phyloP scores from a whole-genome alignment of 2,797 vertebrate genomes.

The Myripristis murdjan region DNA sequence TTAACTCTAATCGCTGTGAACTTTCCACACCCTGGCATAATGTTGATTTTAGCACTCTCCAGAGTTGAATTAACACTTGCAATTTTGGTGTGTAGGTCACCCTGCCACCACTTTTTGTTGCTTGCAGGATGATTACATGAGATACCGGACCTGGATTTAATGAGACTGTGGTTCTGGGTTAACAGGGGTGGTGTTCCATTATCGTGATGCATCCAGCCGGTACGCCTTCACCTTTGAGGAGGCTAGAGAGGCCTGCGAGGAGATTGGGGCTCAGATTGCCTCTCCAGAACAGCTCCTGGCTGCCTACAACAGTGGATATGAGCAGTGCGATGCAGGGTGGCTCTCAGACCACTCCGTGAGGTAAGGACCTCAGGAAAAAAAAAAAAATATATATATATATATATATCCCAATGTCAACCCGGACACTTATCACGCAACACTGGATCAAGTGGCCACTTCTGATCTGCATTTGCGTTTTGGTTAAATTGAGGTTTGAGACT shows the following conservation, averaged over 20 bases:
- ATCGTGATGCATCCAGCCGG: slow-evolving; percentile 90
- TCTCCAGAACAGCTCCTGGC: slow-evolving; percentile 93
- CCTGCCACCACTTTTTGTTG: no score
- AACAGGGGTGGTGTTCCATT: slow-evolving; percentile 95
- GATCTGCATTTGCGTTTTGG: neutral
- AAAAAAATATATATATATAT: no score
- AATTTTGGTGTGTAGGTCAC: no score
- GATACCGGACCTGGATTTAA: neutral
- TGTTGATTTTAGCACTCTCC: no score
- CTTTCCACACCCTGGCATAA: no score
- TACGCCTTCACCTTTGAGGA: slow-evolving; percentile 90
- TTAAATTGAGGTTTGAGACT: neutral
- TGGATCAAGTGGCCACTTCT: slow-evolving; percentile 11
- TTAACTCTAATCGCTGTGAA: no score
- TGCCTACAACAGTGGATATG: slow-evolving; percentile 91
- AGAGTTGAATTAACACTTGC: no score
- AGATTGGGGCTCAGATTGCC: slow-evolving; percentile 91
- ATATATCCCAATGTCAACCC: slow-evolving; percentile 2
- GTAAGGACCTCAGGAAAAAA: slow-evolving; percentile 71
- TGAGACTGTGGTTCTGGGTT: slow-evolving; percentile 8
- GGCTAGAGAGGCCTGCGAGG: slow-evolving; percentile 89
- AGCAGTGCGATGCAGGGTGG: slow-evolving; percentile 97
- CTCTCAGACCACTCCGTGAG: slow-evolving; percentile 94
- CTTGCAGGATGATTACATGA: neutral
- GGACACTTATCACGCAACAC: neutral